Evolutionary conservation across 1,140 invertebrate species (phyloP).

Genomic region (Oncopodura yosiiana): DNA sequence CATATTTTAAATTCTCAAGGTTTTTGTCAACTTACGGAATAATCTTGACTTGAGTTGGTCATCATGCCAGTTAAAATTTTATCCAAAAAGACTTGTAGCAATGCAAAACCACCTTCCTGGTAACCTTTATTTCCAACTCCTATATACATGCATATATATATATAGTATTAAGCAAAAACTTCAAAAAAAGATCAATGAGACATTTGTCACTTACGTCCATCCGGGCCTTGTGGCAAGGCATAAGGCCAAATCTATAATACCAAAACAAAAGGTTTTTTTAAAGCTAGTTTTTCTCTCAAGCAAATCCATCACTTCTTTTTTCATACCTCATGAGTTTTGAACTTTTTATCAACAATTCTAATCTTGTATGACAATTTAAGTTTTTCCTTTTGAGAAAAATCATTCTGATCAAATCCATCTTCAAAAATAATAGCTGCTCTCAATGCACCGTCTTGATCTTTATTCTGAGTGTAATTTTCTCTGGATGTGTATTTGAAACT

Average conservation of each 20-base stretch:
- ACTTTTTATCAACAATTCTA: slow-evolving; percentile 4
- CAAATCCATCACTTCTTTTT: too few relatives aligned
- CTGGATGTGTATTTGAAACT: too few relatives aligned
- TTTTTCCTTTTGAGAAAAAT: neutral
- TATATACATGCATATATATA: too few relatives aligned
- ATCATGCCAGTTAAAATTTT: slow-evolving; percentile 5
- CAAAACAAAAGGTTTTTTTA: too few relatives aligned
- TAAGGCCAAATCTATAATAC: neutral
- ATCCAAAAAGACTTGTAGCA: slow-evolving; percentile 12
- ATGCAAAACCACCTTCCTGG: slow-evolving; percentile 1
- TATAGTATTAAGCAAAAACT: neutral
- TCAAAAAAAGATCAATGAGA: neutral
- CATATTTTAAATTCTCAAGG: too few relatives aligned
- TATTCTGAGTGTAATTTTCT: too few relatives aligned
- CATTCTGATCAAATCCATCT: neutral
- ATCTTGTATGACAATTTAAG: neutral
- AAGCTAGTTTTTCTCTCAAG: too few relatives aligned
- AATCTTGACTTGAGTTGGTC: too few relatives aligned
- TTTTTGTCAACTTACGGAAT: too few relatives aligned
- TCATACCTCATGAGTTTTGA: neutral
- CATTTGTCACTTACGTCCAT: neutral
- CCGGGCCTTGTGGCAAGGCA: neutral
- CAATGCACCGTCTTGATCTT: neutral
- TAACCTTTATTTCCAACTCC: neutral
- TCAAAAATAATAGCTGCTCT: slow-evolving; percentile 6